Base-by-base conservation (phyloP, 2,888 invertebrate genomes). In the Sphaerophoria taeniata region DNA sequence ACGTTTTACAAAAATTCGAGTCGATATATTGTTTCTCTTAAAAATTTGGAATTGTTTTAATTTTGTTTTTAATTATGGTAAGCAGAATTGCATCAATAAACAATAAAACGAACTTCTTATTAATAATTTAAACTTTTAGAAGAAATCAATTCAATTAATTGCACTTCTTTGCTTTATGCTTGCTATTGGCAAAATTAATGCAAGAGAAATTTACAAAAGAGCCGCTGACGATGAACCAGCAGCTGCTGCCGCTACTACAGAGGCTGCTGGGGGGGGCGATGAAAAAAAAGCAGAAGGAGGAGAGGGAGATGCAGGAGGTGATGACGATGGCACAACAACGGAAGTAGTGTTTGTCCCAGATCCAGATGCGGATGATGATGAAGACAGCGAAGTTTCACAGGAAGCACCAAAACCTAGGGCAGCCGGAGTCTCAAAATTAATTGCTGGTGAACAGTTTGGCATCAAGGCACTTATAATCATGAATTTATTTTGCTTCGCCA, bases 111-210 rank as follows among this genome's bases (percentile, higher is more conserved):
- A 2, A 45, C 9, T 3, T 49, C 6, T 2, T 34, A 2, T 36
- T 24, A 24, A 24, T 24, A 24, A 24, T 2, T 2, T 24, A 12
- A 14, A 16, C 49, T 45, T 39, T 36, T 43, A 49, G 4, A 61
- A 70, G 70, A 77, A 71, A 70, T 2, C 9, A 11, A 70, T 55
- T 55, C 51, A 63, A 55, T 31, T 55, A 7, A 31, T 33, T 1
- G 9, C 53, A 0, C 31, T 71, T 47, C 2, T 77, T 31, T 70
- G 47, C 2, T 16, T 39, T 39, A 39, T 58, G 5, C 12, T 58
- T 39, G 47, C 11, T 55, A 3, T 45, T 36, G 24, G 47, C 14
- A 12, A 39, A 39, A 36, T 70, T 24, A 9, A 70, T 11, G 70
- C 61, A 7, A 70, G 63, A n/a, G 31, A 7, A 5, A 39, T 77